These are phyloP conservation scores for Grammomys dolichurus DNA, from an alignment of 2,113 vertebrate genomes.

Conservation along the genomic window DNA sequence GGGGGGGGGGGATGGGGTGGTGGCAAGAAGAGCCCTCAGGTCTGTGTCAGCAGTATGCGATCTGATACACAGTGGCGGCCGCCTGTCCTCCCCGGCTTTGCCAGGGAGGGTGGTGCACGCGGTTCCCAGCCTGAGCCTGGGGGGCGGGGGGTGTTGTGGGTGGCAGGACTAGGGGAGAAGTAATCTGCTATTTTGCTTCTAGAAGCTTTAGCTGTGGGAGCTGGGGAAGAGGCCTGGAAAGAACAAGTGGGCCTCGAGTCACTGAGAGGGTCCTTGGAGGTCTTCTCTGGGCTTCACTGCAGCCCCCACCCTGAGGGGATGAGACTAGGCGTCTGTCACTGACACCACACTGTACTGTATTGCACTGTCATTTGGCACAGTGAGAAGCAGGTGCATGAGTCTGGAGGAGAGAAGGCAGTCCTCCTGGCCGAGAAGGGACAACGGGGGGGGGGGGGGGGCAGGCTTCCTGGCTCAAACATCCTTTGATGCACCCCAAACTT, in stretches of 20 bases:
- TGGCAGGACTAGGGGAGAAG: slow-evolving; percentile 40
- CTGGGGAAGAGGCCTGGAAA: not conserved
- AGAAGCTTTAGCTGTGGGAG: not conserved
- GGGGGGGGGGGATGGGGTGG: not conserved
- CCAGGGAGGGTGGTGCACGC: slow-evolving; percentile 53
- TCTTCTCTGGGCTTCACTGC: not conserved
- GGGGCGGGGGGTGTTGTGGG: slow-evolving; percentile 62
- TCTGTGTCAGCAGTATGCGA: slow-evolving; percentile 80
- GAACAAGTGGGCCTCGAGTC: not conserved
- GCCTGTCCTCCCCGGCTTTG: slow-evolving; percentile 51
- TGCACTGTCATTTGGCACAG: slow-evolving; percentile 74
- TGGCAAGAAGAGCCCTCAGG: slow-evolving; percentile 19
- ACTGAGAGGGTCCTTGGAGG: not conserved
- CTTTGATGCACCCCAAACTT: slow-evolving; percentile 55
- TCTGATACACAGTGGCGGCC: slow-evolving; percentile 63
- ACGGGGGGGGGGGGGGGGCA: not conserved
- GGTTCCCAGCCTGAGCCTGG: slow-evolving; percentile 35
- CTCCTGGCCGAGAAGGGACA: not conserved
- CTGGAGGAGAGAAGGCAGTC: not conserved
- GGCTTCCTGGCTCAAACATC: not conserved
- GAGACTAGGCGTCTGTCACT: not conserved
- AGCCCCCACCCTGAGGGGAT: slow-evolving; percentile 6
- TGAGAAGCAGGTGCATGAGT: not conserved
- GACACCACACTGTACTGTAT: slow-evolving; percentile 58
- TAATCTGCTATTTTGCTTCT: slow-evolving; percentile 19